Conservation (phyloP, 35 echinoderm and acorn worm genomes). For the Chiridota heheva region DNA sequence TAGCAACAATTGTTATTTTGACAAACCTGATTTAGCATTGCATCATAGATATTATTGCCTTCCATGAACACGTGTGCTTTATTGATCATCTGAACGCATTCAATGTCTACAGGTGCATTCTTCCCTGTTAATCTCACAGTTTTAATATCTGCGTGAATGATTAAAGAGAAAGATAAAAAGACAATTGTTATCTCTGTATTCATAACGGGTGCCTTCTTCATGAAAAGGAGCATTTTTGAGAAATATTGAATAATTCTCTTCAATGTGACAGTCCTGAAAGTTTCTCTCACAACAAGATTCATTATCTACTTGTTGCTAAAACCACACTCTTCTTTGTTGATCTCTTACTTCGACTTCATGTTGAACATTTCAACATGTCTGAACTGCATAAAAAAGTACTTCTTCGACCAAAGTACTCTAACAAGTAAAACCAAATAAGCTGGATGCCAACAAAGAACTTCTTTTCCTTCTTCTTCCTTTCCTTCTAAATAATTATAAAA, state of each 20-base stretch:
- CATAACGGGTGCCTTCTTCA: background rate
- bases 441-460: no score
- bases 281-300: background rate
- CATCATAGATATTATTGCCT: slow-evolving; percentile 71
- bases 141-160: slow-evolving; percentile 52
- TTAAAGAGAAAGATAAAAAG: background rate
- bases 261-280: background rate
- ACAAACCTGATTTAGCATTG: slow-evolving; percentile 91
- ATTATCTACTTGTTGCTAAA: background rate
- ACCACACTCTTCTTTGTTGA: no score
- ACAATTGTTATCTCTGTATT: background rate
- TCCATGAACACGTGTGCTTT: slow-evolving; percentile 84
- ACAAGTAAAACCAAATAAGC: no score
- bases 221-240: background rate
- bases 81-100: slow-evolving; percentile 59
- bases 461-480: no score
- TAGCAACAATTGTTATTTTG: background rate
- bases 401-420: no score
- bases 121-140: slow-evolving; percentile 76
- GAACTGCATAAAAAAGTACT: no score
- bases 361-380: no score
- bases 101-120: slow-evolving; percentile 68
- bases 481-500: no score
- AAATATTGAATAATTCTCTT: background rate
- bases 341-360: no score